Evolutionary conservation across 2,888 invertebrate species (phyloP).

Genomic region (Epistrophe grossulariae): DNA sequence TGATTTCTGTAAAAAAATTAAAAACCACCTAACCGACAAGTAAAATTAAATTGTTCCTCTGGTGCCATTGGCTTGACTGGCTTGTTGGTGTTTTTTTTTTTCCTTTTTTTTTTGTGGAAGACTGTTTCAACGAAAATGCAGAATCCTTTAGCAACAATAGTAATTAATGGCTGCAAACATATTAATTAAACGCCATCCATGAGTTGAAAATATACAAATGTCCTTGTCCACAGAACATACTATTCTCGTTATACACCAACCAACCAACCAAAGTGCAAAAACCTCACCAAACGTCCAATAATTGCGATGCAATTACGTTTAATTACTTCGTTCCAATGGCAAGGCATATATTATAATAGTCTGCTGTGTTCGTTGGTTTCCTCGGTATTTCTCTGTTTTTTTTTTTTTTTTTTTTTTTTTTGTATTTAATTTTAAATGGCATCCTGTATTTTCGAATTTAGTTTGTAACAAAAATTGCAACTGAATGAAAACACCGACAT

Average conservation of each 20-base stretch:
- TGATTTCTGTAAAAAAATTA: background rate
- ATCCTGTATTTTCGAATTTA: conserved; percentile 47
- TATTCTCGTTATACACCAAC: background rate
- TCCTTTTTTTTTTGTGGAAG: background rate
- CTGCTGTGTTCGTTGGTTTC: conserved; percentile 8
- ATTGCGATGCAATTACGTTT: conserved; percentile 71
- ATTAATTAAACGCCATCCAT: conserved; percentile 64
- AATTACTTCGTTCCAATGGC: conserved; percentile 61
- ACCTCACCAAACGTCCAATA: conserved; percentile 65
- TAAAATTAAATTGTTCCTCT: conserved; percentile 3
- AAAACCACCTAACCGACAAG: background rate
- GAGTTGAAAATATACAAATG: conserved; percentile 49
- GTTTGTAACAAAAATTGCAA: conserved; percentile 36
- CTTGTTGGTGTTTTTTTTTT: background rate
- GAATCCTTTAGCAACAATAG: conserved; percentile 41
- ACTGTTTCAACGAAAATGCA: conserved; percentile 42
- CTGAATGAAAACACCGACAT: background rate
- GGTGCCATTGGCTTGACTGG: background rate
- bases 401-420: conserved; percentile 9
- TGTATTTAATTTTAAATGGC: conserved; percentile 40
- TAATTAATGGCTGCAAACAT: conserved; percentile 72
- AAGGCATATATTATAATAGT: background rate
- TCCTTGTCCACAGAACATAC: conserved; percentile 1
- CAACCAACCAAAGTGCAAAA: conserved; percentile 38
- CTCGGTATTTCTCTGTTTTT: background rate